Conservation (phyloP, 30 jellyfish, hydroid and myxozoan genomes). For the Cassiopea xamachana region DNA sequence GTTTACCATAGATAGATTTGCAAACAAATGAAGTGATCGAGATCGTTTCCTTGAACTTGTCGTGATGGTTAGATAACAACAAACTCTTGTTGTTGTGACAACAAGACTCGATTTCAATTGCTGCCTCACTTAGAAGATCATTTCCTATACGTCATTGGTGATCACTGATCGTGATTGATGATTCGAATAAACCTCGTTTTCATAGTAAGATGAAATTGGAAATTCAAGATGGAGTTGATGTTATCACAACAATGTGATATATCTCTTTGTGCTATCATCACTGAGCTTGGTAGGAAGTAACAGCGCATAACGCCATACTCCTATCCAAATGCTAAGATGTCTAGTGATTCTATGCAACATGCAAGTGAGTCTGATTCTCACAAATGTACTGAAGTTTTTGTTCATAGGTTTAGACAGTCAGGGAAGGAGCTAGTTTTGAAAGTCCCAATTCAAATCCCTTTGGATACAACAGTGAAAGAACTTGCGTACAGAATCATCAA, state of each 20-base stretch:
- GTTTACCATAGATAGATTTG: background rate
- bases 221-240: too few relatives aligned
- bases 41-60: background rate
- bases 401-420: slow-evolving; percentile 40
- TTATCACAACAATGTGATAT: too few relatives aligned
- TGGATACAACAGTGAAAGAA: slow-evolving; percentile 72
- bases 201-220: too few relatives aligned
- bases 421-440: slow-evolving; percentile 76
- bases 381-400: slow-evolving; percentile 34
- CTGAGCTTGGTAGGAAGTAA: too few relatives aligned
- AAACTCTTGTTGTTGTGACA: background rate
- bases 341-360: background rate
- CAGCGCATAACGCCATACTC: too few relatives aligned
- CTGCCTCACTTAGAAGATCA: background rate
- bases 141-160: too few relatives aligned
- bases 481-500: slow-evolving; percentile 75
- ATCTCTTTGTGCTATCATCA: too few relatives aligned
- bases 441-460: slow-evolving; percentile 76
- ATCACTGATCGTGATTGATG: too few relatives aligned
- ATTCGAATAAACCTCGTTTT: too few relatives aligned
- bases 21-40: background rate
- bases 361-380: slow-evolving; percentile 1
- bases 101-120: background rate
- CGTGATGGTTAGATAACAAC: slow-evolving; percentile 5
- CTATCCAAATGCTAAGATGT: background rate